Base-by-base conservation (phyloP, 2,888 invertebrate genomes). In the Oscheius sp. region DNA sequence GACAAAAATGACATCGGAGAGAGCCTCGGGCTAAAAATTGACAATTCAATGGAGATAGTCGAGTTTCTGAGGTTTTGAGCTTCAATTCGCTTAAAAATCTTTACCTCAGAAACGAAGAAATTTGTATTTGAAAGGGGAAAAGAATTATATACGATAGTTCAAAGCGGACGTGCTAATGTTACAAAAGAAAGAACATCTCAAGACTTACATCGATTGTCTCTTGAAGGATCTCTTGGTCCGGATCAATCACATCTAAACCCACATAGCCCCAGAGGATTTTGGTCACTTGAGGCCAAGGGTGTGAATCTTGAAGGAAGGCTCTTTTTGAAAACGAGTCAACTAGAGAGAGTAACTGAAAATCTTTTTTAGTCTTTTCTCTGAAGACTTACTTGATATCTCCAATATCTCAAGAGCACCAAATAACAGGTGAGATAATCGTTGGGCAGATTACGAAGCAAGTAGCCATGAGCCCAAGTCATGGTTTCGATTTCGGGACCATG, bases 1-100 rank as follows among this genome's bases (percentile, higher is more conserved):
- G 67, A 82, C 73, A 70, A 82, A 74, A 70, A 81, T 74, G 53
- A 77, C 78, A 63, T 82, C 75, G 10, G 73, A 55, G 64, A 79
- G 50, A 10, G 66, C 64, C 1, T 71, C 65, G 39, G 63, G 39
- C 78, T 78, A 48, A 53, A 76, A n/a, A n/a, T n/a, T n/a, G n/a
- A n/a, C n/a, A n/a, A n/a, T n/a, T n/a, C n/a, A n/a, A n/a, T n/a
- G n/a, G n/a, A n/a, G n/a, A n/a, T n/a, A n/a, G n/a, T n/a, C 3
- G 20, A 23, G 4, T 23, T 48, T 48, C 48, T 48, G 48, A 48
- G 48, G 27, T 48, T 48, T 48, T 48, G 4, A n/a, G n/a, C n/a
- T n/a, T n/a, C n/a, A n/a, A n/a, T n/a, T n/a, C n/a, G n/a, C n/a
- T n/a, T n/a, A n/a, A n/a, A n/a, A n/a, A n/a, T n/a, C n/a, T n/a